These are phyloP conservation scores for Salpingus planirostris DNA, from an alignment of 2,888 invertebrate genomes.

Conservation along the genomic window DNA sequence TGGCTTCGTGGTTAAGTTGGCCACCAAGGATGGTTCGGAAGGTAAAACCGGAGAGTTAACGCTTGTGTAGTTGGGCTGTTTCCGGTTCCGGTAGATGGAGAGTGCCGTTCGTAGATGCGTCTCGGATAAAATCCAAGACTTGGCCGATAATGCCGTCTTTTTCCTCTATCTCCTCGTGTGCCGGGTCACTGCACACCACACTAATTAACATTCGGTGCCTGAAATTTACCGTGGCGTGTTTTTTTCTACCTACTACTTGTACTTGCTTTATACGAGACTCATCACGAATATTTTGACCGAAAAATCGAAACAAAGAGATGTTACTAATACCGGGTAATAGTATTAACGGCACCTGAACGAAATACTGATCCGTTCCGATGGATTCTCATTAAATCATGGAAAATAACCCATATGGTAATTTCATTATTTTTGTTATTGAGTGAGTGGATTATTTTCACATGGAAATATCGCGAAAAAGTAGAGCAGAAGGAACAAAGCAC, in stretches of 20 bases:
- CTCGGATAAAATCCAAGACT: too few relatives aligned
- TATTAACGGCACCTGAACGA: too few relatives aligned
- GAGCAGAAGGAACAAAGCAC: too few relatives aligned
- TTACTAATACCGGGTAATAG: too few relatives aligned
- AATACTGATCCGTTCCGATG: too few relatives aligned
- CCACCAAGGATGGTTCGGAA: conserved; percentile 34
- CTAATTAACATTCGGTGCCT: conserved; percentile 26
- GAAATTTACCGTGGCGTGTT: conserved; percentile 6
- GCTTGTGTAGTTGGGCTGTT: conserved; percentile 35
- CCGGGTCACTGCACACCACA: conserved; percentile 27
- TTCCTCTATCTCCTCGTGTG: conserved; percentile 21
- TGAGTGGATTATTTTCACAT: too few relatives aligned
- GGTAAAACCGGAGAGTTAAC: conserved; percentile 33
- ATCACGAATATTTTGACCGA: background rate
- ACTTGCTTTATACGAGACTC: too few relatives aligned
- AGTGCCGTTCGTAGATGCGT: conserved; percentile 32
- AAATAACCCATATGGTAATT: too few relatives aligned
- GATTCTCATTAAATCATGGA: too few relatives aligned
- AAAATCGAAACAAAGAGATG: conserved; percentile 2
- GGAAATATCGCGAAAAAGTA: too few relatives aligned
- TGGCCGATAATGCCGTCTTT: conserved; percentile 16
- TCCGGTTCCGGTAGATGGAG: conserved; percentile 38
- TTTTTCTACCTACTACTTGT: too few relatives aligned
- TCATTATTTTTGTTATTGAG: too few relatives aligned
- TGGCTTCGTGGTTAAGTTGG: conserved; percentile 32